These are phyloP conservation scores for Liasis olivaceus DNA, from an alignment of 2,797 vertebrate genomes.

Conservation along the genomic window DNA sequence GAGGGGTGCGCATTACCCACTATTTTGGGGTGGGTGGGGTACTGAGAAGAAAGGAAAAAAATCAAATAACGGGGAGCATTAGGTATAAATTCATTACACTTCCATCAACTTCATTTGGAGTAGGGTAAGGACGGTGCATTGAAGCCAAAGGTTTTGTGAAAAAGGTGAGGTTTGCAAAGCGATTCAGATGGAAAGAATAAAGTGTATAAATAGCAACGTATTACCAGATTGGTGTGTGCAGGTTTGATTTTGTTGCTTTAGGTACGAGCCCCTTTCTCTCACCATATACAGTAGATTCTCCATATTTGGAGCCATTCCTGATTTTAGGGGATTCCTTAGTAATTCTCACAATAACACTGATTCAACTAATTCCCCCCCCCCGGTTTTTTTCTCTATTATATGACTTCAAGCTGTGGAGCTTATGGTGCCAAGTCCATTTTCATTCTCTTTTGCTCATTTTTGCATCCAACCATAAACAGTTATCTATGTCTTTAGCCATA, in stretches of 20 bases:
- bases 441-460: neutral
- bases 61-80: neutral
- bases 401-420: too few species aligned
- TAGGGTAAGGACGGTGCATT: too few species aligned
- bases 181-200: neutral
- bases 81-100: neutral
- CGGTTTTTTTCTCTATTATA: accelerated
- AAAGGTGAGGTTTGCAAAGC: neutral
- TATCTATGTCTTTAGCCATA: neutral
- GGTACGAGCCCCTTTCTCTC: neutral
- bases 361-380: neutral
- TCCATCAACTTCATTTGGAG: neutral
- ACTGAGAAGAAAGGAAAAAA: neutral
- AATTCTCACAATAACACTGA: neutral
- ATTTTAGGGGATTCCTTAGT: neutral
- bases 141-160: neutral
- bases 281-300: neutral
- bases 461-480: neutral
- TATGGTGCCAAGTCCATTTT: neutral
- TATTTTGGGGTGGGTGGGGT: neutral
- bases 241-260: neutral
- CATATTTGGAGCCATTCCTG: neutral
- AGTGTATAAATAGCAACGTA: neutral
- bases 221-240: neutral
- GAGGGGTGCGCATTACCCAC: neutral